Evolutionary conservation across 2,888 invertebrate species (phyloP).

Genomic region (Asteroscopus sphinx): DNA sequence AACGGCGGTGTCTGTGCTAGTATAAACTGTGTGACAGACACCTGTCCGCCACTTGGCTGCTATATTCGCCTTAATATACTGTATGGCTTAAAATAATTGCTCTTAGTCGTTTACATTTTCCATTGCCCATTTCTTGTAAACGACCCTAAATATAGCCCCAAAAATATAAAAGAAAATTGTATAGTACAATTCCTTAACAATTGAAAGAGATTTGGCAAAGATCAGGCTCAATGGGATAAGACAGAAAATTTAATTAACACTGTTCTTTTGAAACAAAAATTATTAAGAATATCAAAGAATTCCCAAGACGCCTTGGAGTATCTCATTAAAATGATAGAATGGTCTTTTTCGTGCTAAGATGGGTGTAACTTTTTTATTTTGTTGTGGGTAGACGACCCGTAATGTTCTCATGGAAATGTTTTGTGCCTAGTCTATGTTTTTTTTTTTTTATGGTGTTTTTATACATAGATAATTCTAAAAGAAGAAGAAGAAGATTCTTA

Average conservation of each 20-base stretch:
- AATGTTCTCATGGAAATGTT: slow-evolving; percentile 7
- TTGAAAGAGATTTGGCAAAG: slow-evolving; percentile 38
- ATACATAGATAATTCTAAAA: too few relatives aligned
- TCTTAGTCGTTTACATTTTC: too few relatives aligned
- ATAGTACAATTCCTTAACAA: slow-evolving; percentile 28
- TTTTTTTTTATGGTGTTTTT: background rate
- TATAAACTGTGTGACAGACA: too few relatives aligned
- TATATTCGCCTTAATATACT: too few relatives aligned
- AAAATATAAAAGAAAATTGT: slow-evolving; percentile 40
- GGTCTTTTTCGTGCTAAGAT: slow-evolving; percentile 21
- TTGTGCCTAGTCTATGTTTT: slow-evolving; percentile 1
- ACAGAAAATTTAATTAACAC: slow-evolving; percentile 50
- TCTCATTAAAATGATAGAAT: slow-evolving; percentile 46
- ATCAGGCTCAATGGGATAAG: slow-evolving; percentile 40
- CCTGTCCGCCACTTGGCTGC: too few relatives aligned
- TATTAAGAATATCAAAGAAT: slow-evolving; percentile 39
- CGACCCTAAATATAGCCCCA: slow-evolving; percentile 17
- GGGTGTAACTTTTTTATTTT: slow-evolving; percentile 9
- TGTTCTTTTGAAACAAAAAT: slow-evolving; percentile 41
- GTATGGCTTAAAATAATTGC: too few relatives aligned
- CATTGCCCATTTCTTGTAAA: slow-evolving; percentile 7
- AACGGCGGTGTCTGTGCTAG: too few relatives aligned
- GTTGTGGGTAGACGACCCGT: slow-evolving; percentile 3
- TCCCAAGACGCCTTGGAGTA: slow-evolving; percentile 23
- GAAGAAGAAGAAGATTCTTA: too few relatives aligned